Percentiles rank a stretch among this genome's conserved stretches.
phyloP scores from a whole-genome alignment of 2,888 invertebrate genomes.

The Onthophagus sagittarius region DNA sequence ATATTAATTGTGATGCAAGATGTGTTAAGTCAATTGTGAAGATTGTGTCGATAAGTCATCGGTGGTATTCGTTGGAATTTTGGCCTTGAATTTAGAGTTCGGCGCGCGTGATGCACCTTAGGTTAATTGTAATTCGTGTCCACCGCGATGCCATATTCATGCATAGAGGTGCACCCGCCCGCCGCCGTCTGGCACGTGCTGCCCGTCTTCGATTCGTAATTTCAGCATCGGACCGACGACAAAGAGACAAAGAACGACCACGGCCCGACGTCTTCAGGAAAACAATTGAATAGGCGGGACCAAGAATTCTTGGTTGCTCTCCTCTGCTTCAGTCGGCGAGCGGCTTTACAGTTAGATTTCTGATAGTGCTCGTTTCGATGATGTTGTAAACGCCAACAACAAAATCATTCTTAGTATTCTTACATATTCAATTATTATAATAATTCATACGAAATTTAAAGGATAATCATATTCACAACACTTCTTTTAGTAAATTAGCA shows the following conservation, averaged over 20 bases:
- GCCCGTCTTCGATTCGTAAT: slow-evolving; percentile 28
- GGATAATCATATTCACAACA: too few species aligned
- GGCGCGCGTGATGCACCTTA: background rate
- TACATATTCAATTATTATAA: background rate
- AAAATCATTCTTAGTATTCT: background rate
- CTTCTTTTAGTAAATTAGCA: too few species aligned
- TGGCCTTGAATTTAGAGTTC: background rate
- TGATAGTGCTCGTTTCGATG: background rate
- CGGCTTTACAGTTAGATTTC: slow-evolving; percentile 8
- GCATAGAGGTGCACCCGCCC: slow-evolving; percentile 25
- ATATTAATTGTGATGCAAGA: background rate
- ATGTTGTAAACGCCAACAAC: background rate
- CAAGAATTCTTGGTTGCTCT: background rate
- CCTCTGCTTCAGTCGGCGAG: background rate
- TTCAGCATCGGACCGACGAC: slow-evolving; percentile 19
- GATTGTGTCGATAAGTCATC: background rate
- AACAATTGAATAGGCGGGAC: slow-evolving; percentile 21
- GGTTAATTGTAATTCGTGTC: background rate
- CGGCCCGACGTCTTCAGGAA: slow-evolving; percentile 18
- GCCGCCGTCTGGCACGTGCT: slow-evolving; percentile 31
- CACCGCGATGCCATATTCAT: background rate
- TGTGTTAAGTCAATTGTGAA: background rate
- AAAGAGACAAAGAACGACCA: slow-evolving; percentile 17
- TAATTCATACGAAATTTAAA: too few species aligned
- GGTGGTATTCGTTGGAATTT: background rate